Evolutionary conservation across 2,113 vertebrate genomes (phyloP).

Genomic region (Leiothrix lutea): DNA sequence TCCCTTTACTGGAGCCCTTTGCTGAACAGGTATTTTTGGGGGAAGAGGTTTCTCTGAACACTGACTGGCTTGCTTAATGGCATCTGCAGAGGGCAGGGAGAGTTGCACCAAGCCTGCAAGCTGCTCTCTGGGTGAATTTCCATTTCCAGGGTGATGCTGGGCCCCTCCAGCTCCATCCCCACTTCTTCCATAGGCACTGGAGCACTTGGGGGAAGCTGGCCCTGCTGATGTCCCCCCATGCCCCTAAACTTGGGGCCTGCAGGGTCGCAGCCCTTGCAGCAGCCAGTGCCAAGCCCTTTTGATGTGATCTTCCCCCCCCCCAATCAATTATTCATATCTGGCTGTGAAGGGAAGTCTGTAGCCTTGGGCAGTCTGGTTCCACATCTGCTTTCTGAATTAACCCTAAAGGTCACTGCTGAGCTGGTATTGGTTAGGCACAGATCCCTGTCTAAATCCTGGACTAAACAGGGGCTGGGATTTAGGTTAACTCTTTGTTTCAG

Average conservation of each 20-base stretch:
- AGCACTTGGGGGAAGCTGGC: not conserved
- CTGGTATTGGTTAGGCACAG: not conserved
- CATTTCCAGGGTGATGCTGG: not conserved
- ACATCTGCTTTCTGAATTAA: constrained; percentile 14
- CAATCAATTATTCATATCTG: not conserved
- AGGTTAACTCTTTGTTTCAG: not conserved
- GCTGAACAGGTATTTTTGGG: not conserved
- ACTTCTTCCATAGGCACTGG: not conserved
- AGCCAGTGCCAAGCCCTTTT: not conserved
- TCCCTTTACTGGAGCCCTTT: not conserved
- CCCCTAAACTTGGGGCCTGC: not conserved
- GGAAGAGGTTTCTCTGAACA: not conserved
- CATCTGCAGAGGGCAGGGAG: not conserved
- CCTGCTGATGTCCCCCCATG: not conserved
- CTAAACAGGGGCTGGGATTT: not conserved
- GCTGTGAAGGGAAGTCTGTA: not conserved
- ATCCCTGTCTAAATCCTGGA: not conserved
- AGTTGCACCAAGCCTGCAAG: not conserved
- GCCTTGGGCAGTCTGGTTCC: not conserved
- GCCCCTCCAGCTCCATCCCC: not conserved
- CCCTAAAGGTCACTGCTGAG: not conserved
- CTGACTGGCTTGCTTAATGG: not conserved
- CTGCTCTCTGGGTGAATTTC: not conserved
- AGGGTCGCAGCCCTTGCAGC: fast-evolving
- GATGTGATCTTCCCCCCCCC: not conserved